Base-by-base conservation (phyloP, 1,140 invertebrate species). In the Lucilia cuprina region DNA sequence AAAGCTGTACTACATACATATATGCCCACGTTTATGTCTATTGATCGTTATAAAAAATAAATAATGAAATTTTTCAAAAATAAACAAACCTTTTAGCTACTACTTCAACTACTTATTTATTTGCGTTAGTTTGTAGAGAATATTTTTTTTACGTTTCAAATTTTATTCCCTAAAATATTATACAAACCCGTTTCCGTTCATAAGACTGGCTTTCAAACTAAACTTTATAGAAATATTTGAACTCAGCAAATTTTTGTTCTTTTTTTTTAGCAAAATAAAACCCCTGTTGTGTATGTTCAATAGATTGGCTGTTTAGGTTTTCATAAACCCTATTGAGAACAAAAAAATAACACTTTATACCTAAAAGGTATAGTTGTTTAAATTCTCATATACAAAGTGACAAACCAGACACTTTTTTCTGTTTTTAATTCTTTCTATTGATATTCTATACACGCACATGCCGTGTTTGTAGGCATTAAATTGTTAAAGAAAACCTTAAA, bases 171-270 rank as follows among this genome's bases (percentile, higher is more conserved):
- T 78, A 35, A 78, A 78, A 78, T 80, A 50, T 2, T 21, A 80
- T 49, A 25, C 77, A 80, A 80, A 80, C 77, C 41, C 77, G 77
- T 80, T 80, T 80, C 41, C 41, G 41, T 50, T 49, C 47, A 50
- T 47, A n/a, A 78, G 30, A 34, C 74, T 9, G 25, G 25, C 74
- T 30, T 34, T 75, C 41, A 34, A 78, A 41, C n/a, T 1, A 21
- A 4, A 30, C 25, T 30, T 30, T 30, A 14, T 0, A 19, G 5
- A 80, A 80, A 50, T 17, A 3, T 21, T 50, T 21, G 77, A 80
- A 19, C 7, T 75, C 74, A 75, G 74, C 74, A 25, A 55, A 55
- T 75, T 78, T 77, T 77, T 77, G 5, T 30, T 30, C 7, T 41
- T 41, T 41, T n/a, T 41, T 41, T 41, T n/a, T 19, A 41, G 8